Conservation (phyloP, 2,888 invertebrate species). For the Electrophaes corylata region DNA sequence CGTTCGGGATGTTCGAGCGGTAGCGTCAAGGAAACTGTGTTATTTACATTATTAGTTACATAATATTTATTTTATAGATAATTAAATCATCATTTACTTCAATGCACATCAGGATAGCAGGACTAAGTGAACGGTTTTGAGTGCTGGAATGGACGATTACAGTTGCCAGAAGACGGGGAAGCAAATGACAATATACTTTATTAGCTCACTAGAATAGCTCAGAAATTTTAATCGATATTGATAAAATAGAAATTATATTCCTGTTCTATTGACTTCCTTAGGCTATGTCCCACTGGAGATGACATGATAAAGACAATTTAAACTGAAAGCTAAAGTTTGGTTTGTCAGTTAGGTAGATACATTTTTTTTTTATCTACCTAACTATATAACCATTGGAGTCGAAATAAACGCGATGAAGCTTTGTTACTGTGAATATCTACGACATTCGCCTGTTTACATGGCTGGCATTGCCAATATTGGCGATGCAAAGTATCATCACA, state of each 20-base stretch:
- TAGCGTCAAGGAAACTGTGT: constrained; percentile 36
- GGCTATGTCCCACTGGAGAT: constrained; percentile 29
- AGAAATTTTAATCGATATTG: constrained; percentile 55
- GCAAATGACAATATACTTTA: constrained; percentile 59
- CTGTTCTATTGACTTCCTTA: constrained; percentile 46
- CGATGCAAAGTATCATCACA: too few relatives aligned
- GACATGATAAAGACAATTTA: constrained; percentile 23
- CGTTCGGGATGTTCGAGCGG: constrained; percentile 30
- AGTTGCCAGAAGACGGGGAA: constrained; percentile 79
- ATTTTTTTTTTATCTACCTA: background rate
- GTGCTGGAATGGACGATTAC: constrained; percentile 76
- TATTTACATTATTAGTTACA: constrained; percentile 43
- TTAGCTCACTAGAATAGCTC: constrained; percentile 48
- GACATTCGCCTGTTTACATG: too few relatives aligned
- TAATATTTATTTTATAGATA: constrained; percentile 42
- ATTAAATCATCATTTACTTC: constrained; percentile 66
- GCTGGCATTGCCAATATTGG: too few relatives aligned
- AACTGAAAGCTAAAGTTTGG: background rate
- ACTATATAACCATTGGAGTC: too few relatives aligned
- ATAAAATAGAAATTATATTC: constrained; percentile 63
- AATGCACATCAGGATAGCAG: constrained; percentile 52
- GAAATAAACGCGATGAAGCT: too few relatives aligned
- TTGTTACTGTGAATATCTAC: too few relatives aligned
- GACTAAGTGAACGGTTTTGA: constrained; percentile 67
- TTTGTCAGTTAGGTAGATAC: background rate